phyloP scores from a whole-genome alignment of 2,113 vertebrate species.

The Gnathonemus echidnorhynchus region DNA sequence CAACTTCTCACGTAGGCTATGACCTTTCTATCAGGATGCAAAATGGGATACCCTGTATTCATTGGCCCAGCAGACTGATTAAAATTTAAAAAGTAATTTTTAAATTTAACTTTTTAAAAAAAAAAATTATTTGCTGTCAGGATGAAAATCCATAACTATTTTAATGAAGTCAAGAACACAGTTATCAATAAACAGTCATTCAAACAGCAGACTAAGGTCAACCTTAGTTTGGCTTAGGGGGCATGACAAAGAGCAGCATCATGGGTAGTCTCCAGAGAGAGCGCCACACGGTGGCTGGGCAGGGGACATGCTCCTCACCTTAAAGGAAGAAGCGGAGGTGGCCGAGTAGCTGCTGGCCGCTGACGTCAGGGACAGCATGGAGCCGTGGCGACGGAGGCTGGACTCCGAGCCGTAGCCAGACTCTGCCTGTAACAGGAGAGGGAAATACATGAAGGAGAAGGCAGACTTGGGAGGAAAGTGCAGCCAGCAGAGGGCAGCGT shows the following conservation, averaged over 20 bases:
- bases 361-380: constrained; percentile 90
- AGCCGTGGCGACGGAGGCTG: constrained; percentile 86
- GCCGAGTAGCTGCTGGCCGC: constrained; percentile 91
- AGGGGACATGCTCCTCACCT: constrained; percentile 60
- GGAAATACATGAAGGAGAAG: neutral
- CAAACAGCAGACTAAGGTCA: neutral
- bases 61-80: neutral
- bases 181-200: neutral
- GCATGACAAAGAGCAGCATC: neutral
- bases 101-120: too few species aligned
- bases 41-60: neutral
- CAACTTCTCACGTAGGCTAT: constrained; percentile 90
- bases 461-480: constrained; percentile 21
- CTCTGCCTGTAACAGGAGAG: constrained; percentile 66
- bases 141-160: neutral
- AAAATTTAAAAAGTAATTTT: too few species aligned
- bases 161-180: neutral
- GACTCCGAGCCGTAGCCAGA: constrained; percentile 95
- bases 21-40: constrained; percentile 73
- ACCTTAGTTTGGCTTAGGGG: neutral
- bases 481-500: neutral
- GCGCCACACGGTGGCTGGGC: neutral
- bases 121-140: neutral
- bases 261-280: neutral
- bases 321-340: constrained; percentile 94